Evolutionary conservation across 2,797 vertebrate genomes (phyloP).

Genomic region (Denticeps clupeoides): DNA sequence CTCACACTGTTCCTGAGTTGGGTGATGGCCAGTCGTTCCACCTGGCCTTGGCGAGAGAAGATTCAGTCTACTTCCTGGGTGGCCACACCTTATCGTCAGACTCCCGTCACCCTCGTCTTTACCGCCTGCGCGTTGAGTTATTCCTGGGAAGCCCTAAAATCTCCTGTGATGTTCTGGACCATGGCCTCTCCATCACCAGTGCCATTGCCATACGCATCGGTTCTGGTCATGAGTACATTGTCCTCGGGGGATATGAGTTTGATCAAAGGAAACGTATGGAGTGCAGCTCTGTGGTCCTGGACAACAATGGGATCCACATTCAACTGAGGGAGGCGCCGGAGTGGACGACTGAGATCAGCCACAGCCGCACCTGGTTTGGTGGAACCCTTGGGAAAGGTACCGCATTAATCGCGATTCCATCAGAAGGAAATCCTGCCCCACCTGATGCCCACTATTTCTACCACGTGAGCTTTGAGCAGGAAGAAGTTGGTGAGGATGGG

Average conservation of each 20-base stretch:
- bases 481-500: slow-evolving; percentile 36
- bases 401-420: slow-evolving; percentile 74
- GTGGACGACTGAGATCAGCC: slow-evolving; percentile 81
- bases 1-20: slow-evolving; percentile 76
- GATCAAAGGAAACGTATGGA: slow-evolving; percentile 80
- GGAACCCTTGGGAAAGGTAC: slow-evolving; percentile 68
- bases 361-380: slow-evolving; percentile 92
- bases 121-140: slow-evolving; percentile 76
- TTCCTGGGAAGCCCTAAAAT: slow-evolving; percentile 76
- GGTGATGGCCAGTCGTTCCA: slow-evolving; percentile 84
- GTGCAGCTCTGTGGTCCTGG: slow-evolving; percentile 66
- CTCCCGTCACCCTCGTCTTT: slow-evolving; percentile 70
- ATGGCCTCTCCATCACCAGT: slow-evolving; percentile 78
- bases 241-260: slow-evolving; percentile 83
- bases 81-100: slow-evolving; percentile 81
- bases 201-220: slow-evolving; percentile 67
- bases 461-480: slow-evolving; percentile 62
- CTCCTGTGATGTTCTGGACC: slow-evolving; percentile 67
- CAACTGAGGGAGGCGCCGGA: slow-evolving; percentile 62
- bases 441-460: slow-evolving; percentile 79
- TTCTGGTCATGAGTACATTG: slow-evolving; percentile 66
- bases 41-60: slow-evolving; percentile 71
- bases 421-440: slow-evolving; percentile 70
- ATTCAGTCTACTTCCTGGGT: slow-evolving; percentile 83
- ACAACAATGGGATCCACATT: slow-evolving; percentile 72